Conservation (phyloP, 2,888 invertebrate species). For the Aromia moschata region DNA sequence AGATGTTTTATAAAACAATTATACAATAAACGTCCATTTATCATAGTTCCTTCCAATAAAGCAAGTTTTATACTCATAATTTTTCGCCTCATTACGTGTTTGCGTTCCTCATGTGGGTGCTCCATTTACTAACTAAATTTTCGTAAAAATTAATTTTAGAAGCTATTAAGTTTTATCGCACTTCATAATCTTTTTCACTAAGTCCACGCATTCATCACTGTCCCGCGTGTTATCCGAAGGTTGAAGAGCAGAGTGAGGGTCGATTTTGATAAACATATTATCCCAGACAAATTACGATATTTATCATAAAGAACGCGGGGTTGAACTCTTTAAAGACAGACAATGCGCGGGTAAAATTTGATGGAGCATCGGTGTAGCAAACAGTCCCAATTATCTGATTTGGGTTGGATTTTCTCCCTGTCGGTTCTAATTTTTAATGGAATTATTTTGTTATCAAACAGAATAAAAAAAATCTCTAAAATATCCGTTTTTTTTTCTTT, state of each 20-base stretch:
- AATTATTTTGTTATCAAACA: no score
- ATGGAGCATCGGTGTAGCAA: no score
- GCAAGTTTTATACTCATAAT: constrained; percentile 1
- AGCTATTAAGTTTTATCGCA: background rate
- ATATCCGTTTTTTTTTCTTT: no score
- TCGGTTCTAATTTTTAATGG: no score
- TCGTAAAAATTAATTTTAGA: background rate
- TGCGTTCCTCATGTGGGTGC: background rate
- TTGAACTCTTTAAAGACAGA: background rate
- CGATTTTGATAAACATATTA: constrained; percentile 2
- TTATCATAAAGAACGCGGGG: constrained; percentile 2
- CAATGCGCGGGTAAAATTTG: background rate
- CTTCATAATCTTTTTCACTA: background rate
- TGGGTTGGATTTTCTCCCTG: no score
- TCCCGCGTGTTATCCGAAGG: background rate
- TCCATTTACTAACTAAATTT: background rate
- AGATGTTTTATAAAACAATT: no score
- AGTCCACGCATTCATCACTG: constrained; percentile 1
- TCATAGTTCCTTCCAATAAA: background rate
- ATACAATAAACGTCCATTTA: background rate
- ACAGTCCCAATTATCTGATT: no score
- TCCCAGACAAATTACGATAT: constrained; percentile 7
- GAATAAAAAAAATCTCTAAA: no score
- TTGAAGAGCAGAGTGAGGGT: background rate
- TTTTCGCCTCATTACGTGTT: background rate